These are phyloP conservation scores for Exephanes ischioxanthus DNA, from an alignment of 2,888 invertebrate species.

Conservation along the genomic window DNA sequence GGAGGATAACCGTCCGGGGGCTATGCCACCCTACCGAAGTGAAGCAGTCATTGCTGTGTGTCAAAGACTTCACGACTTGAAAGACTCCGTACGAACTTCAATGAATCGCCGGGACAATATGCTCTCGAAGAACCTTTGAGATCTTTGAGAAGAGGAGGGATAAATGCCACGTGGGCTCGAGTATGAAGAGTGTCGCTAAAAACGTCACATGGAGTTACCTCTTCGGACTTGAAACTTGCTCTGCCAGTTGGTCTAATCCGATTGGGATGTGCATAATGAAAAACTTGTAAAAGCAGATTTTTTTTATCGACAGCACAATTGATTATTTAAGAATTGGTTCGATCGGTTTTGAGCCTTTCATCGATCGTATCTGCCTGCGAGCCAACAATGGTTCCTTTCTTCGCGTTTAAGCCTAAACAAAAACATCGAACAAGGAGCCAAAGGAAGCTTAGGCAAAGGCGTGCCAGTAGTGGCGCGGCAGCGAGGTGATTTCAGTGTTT, in stretches of 20 bases:
- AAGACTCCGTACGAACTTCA: conserved; percentile 6
- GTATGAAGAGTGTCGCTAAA: background rate
- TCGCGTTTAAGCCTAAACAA: conserved; percentile 19
- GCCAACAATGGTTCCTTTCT: background rate
- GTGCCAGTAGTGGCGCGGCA: conserved; percentile 50
- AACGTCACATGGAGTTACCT: background rate
- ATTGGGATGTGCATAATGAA: background rate
- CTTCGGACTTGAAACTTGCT: background rate
- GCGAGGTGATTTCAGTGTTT: conserved; percentile 57
- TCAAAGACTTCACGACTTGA: background rate
- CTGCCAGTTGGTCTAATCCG: background rate
- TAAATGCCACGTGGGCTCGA: background rate
- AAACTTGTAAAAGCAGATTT: background rate
- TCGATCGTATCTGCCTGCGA: background rate
- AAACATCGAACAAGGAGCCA: conserved; percentile 48
- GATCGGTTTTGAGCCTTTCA: background rate
- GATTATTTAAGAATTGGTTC: conserved; percentile 14
- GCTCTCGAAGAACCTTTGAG: background rate
- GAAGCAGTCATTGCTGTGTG: conserved; percentile 1
- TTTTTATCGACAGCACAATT: background rate
- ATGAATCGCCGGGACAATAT: conserved; percentile 10
- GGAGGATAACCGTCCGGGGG: too few species aligned
- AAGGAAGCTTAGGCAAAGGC: conserved; percentile 28
- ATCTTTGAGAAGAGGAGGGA: background rate
- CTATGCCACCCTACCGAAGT: too few species aligned